phyloP scores from a whole-genome alignment of 2,888 invertebrate species.

The Yponomeuta malinellus region DNA sequence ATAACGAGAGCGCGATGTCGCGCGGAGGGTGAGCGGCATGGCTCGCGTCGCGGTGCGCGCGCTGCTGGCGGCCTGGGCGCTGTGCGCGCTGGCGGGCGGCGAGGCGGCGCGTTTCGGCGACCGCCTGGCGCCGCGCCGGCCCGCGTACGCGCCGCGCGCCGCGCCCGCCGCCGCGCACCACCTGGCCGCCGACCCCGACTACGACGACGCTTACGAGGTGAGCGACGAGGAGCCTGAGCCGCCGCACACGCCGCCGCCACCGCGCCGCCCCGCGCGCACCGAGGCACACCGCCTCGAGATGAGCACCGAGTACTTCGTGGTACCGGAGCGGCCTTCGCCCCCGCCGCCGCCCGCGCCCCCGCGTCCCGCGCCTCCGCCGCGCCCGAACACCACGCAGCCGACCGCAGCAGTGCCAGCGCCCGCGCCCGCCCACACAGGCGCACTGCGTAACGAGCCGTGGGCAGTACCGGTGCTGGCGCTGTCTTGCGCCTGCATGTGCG shows the following conservation, averaged over 20 bases:
- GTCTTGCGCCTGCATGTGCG: slow-evolving; percentile 87
- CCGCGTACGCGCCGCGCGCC: slow-evolving; percentile 59
- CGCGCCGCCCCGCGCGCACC: slow-evolving; percentile 38
- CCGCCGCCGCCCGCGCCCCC: slow-evolving; percentile 35
- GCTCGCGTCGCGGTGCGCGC: slow-evolving; percentile 45
- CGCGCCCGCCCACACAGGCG: slow-evolving; percentile 40
- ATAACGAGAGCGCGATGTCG: slow-evolving; percentile 27
- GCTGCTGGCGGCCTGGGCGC: slow-evolving; percentile 51
- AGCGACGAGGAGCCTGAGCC: slow-evolving; percentile 53
- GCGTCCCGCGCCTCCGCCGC: slow-evolving; percentile 41
- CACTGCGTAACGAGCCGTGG: slow-evolving; percentile 88
- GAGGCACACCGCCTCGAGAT: slow-evolving; percentile 78
- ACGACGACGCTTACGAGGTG: slow-evolving; percentile 38
- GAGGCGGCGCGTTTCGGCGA: slow-evolving; percentile 52
- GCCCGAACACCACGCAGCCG: slow-evolving; percentile 39
- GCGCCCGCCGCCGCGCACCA: slow-evolving; percentile 48
- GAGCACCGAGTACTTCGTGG: slow-evolving; percentile 89
- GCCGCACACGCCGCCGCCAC: slow-evolving; percentile 50
- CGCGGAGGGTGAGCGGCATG: slow-evolving; percentile 29
- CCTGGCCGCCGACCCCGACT: slow-evolving; percentile 26
- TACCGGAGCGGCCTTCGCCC: slow-evolving; percentile 75
- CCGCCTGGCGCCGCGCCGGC: slow-evolving; percentile 62
- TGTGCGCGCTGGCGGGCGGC: slow-evolving; percentile 40
- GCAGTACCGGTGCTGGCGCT: slow-evolving; percentile 91
- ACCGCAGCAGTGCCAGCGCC: slow-evolving; percentile 27